phyloP scores from a whole-genome alignment of 2,113 vertebrate species.

The Phasianus colchicus region DNA sequence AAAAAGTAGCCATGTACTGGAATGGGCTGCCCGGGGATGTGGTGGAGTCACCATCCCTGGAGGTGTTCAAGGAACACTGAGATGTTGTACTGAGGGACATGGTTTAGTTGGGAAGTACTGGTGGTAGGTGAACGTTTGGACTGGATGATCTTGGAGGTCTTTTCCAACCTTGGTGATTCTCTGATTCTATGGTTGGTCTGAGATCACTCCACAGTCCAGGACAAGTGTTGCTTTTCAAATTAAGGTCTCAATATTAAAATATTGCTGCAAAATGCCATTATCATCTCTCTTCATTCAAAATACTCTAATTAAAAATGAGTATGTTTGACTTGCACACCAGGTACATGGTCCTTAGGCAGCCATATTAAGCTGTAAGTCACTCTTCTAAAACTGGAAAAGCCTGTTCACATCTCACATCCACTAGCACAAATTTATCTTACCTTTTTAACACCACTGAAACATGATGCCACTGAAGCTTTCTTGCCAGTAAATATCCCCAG shows the following conservation, averaged over 20 bases:
- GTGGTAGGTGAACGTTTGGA: too few species aligned
- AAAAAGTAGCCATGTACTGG: too few species aligned
- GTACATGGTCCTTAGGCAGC: neutral
- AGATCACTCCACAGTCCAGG: neutral
- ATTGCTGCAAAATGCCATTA: neutral
- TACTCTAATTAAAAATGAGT: neutral
- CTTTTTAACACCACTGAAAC: neutral
- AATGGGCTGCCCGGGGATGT: too few species aligned
- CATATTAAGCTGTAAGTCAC: neutral
- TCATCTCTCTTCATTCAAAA: neutral
- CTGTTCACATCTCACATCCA: neutral
- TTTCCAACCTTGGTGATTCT: too few species aligned
- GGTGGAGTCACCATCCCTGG: too few species aligned
- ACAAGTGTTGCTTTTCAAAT: neutral
- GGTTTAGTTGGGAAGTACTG: too few species aligned
- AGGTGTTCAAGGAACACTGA: too few species aligned
- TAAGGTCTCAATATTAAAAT: neutral
- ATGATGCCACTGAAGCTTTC: neutral
- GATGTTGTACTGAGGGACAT: too few species aligned
- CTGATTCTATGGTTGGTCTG: neutral
- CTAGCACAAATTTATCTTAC: neutral
- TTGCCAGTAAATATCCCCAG: conserved; percentile 33
- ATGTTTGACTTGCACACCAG: neutral
- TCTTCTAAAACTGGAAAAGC: neutral
- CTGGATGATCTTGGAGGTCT: too few species aligned